Percentiles rank a stretch among this genome's conserved stretches.
phyloP scores from a whole-genome alignment of 2,888 invertebrate genomes.

The Drosophila phalerata region DNA sequence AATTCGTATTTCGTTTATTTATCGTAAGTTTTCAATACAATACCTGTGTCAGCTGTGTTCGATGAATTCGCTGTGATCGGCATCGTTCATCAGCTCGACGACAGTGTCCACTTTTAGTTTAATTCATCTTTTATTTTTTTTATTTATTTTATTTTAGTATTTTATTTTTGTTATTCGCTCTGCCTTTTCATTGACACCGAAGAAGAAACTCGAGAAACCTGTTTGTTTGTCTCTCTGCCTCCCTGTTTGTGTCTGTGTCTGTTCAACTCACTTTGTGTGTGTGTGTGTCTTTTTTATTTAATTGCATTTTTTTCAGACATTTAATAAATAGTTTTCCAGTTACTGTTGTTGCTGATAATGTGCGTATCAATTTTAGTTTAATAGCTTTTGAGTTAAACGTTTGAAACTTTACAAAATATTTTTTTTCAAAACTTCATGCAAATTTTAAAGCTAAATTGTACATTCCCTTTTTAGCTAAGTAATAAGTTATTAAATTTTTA shows the following conservation, averaged over 20 bases:
- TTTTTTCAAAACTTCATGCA: constrained; percentile 21
- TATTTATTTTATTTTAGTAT: constrained; percentile 40
- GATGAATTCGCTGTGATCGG: constrained; percentile 7
- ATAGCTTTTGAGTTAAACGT: background rate
- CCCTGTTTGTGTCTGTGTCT: constrained; percentile 24
- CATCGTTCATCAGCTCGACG: constrained; percentile 47
- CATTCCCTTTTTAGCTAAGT: constrained; percentile 6
- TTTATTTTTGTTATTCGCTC: constrained; percentile 32
- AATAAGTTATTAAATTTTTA: background rate
- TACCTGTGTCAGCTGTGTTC: constrained; percentile 51
- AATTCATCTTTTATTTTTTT: constrained; percentile 53
- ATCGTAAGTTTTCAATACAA: constrained; percentile 7
- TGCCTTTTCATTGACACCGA: constrained; percentile 76
- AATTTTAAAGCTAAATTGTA: constrained; percentile 14
- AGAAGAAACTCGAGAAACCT: constrained; percentile 80
- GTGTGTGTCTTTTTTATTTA: constrained; percentile 31
- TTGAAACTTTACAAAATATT: constrained; percentile 13
- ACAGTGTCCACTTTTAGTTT: constrained; percentile 43
- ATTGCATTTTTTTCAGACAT: constrained; percentile 48
- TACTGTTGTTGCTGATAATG: constrained; percentile 27
- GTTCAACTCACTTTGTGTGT: constrained; percentile 12
- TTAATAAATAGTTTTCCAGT: constrained; percentile 52
- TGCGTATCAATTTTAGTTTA: constrained; percentile 34
- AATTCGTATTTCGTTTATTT: constrained; percentile 4
- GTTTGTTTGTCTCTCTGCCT: constrained; percentile 63